Evolutionary conservation across 23 tunicate species (phyloP).

Genomic region (Phallusia fumigata): DNA sequence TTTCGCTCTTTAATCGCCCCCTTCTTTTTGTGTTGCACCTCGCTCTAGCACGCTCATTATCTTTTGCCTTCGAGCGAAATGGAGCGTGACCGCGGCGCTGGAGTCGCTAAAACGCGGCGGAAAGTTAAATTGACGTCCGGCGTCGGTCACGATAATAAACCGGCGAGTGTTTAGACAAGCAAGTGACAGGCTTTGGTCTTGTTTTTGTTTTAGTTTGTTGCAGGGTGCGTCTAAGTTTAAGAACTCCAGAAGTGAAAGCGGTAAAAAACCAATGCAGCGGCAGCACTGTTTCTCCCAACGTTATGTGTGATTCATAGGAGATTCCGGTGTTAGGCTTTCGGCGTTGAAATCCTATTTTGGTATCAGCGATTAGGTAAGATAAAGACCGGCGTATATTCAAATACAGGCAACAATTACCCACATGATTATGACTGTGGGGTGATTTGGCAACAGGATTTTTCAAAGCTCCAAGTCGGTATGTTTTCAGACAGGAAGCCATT

Average conservation of each 20-base stretch:
- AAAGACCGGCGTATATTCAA: too few species aligned
- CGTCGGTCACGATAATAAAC: not conserved
- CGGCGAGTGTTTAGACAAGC: not conserved
- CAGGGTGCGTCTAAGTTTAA: not conserved
- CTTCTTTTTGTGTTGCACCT: not conserved
- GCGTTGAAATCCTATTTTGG: too few species aligned
- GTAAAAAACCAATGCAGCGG: too few species aligned
- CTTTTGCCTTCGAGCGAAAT: conserved; percentile 15
- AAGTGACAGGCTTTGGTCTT: not conserved
- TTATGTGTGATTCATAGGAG: too few species aligned
- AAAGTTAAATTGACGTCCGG: not conserved
- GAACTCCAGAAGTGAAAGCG: not conserved
- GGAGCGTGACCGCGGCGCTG: not conserved
- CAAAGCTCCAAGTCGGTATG: too few species aligned
- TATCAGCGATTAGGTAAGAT: too few species aligned
- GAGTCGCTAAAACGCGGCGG: conserved; percentile 12
- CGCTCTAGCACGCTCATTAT: conserved; percentile 14
- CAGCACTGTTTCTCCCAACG: too few species aligned
- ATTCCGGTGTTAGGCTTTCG: too few species aligned
- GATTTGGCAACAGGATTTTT: too few species aligned
- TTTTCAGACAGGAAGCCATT: conserved; percentile 8
- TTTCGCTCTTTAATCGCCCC: not conserved
- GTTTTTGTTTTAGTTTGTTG: not conserved
- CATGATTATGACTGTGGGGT: too few species aligned
- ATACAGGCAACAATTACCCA: too few species aligned